Evolutionary conservation across 1,140 invertebrate genomes (phyloP).

Genomic region (Drosophila orosa): DNA sequence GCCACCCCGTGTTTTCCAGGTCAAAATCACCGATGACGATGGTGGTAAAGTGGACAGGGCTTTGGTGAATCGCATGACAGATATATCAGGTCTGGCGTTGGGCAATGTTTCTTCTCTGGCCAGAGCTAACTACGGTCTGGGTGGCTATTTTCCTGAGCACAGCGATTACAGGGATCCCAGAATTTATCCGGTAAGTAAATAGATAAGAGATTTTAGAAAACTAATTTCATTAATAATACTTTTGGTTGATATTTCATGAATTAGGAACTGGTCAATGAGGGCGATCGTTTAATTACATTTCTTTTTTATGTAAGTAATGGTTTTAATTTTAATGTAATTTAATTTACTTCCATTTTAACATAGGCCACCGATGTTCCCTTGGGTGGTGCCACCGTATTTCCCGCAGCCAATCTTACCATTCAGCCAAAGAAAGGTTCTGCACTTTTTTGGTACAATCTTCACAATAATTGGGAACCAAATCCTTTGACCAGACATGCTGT

Average conservation of each 20-base stretch:
- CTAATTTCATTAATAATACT: background rate
- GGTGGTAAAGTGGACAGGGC: constrained; percentile 23
- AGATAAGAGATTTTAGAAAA: background rate
- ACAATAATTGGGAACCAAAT: constrained; percentile 44
- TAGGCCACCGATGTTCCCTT: constrained; percentile 34
- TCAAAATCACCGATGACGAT: constrained; percentile 5
- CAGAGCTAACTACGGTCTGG: constrained; percentile 34
- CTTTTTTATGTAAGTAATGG: constrained; percentile 32
- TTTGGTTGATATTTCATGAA: no score
- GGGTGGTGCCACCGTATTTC: constrained; percentile 42
- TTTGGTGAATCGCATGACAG: constrained; percentile 33
- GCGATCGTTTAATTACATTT: constrained; percentile 39
- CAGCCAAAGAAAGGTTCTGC: constrained; percentile 35
- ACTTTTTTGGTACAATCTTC: constrained; percentile 45
- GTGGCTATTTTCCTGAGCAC: constrained; percentile 39
- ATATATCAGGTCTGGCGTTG: constrained; percentile 25
- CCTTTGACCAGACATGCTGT: constrained; percentile 26
- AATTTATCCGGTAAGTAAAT: constrained; percentile 13
- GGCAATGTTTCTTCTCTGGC: constrained; percentile 16
- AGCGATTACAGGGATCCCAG: constrained; percentile 26
- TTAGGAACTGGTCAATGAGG: constrained; percentile 11
- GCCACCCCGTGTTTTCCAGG: constrained; percentile 11
- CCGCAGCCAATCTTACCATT: constrained; percentile 18
- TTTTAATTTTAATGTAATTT: background rate
- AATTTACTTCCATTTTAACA: background rate